A percentile compares a stretch with the other conserved stretches of the same genome.
phyloP scores from a whole-genome alignment of 2,113 vertebrate species.

The Cairina moschata region DNA sequence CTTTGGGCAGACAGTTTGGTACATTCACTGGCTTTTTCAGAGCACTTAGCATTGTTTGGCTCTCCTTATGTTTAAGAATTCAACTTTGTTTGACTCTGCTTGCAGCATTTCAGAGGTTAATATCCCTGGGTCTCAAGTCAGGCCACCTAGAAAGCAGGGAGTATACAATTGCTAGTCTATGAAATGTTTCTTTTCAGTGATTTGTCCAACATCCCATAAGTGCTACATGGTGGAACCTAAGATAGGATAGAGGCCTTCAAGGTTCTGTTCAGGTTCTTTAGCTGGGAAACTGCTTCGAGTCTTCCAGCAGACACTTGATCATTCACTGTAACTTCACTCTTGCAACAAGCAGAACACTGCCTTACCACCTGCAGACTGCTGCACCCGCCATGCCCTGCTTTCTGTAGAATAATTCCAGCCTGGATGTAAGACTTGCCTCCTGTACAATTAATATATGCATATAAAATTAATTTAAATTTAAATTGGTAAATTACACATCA shows the following conservation, averaged over 20 bases:
- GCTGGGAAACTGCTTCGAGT: background rate
- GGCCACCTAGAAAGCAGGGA: background rate
- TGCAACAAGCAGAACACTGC: background rate
- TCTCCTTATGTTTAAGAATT: background rate
- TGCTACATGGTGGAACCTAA: background rate
- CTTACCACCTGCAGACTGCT: background rate
- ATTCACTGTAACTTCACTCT: background rate
- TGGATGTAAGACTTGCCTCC: background rate
- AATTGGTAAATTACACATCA: background rate
- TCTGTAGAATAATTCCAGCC: background rate
- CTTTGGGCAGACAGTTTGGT: background rate
- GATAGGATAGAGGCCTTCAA: background rate
- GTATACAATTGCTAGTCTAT: background rate
- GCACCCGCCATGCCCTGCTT: rapidly evolving
- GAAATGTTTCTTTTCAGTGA: background rate
- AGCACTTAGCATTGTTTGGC: background rate
- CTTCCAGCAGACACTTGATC: background rate
- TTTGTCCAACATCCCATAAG: background rate
- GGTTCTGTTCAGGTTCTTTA: background rate
- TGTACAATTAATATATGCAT: background rate
- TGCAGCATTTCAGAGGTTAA: background rate
- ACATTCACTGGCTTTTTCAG: background rate
- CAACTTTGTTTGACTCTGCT: background rate
- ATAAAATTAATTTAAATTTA: background rate
- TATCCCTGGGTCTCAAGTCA: background rate